Evolutionary conservation across 1,140 invertebrate species (phyloP).

Genomic region (Chelonus insularis): DNA sequence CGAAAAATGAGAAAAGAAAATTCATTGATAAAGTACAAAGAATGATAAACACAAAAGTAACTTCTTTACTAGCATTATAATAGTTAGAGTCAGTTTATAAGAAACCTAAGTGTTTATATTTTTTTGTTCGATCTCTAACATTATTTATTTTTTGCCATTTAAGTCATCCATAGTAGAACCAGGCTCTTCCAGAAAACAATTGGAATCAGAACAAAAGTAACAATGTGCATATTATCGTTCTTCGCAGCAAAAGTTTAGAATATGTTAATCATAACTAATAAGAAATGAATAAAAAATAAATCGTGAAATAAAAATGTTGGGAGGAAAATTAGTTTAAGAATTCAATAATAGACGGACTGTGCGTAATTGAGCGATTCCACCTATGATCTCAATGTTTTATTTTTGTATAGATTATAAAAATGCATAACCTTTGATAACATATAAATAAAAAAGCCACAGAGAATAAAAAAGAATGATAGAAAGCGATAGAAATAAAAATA

Average conservation of each 20-base stretch:
- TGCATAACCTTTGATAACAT: constrained; percentile 17
- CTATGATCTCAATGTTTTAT: constrained; percentile 57
- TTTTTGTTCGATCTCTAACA: no score
- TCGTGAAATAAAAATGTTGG: not conserved
- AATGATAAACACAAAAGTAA: constrained; percentile 18
- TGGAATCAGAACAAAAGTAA: not conserved
- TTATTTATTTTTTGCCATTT: no score
- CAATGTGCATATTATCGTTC: no score
- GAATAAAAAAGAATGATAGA: no score
- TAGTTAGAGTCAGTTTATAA: constrained; percentile 8
- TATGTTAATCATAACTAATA: not conserved
- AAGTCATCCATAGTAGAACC: no score
- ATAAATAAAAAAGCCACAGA: constrained; percentile 14
- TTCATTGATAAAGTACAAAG: constrained; percentile 28
- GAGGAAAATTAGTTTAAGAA: not conserved
- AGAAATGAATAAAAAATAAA: not conserved
- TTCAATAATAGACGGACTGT: not conserved
- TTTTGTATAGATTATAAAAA: constrained; percentile 55
- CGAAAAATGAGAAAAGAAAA: constrained; percentile 1
- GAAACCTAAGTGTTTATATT: no score
- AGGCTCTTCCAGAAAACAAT: not conserved
- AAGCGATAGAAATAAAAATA: constrained; percentile 20
- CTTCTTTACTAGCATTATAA: not conserved
- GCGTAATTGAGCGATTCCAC: constrained; percentile 41
- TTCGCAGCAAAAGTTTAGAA: not conserved